Evolutionary conservation across 2,113 vertebrate genomes (phyloP).

Genomic region (Globicephala melas): DNA sequence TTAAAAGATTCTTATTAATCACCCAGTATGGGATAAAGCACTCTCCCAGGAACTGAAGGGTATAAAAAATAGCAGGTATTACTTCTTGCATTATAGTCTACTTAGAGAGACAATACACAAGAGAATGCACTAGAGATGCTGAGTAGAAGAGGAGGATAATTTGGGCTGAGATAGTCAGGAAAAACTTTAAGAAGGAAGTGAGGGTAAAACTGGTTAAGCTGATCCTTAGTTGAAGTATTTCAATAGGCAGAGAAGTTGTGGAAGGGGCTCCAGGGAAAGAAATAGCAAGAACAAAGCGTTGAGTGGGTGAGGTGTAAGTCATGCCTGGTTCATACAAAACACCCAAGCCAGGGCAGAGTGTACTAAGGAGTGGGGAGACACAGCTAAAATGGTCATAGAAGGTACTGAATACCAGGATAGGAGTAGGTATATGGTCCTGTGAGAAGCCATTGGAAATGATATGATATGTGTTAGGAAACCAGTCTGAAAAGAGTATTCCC

Average conservation of each 20-base stretch:
- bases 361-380: accelerated
- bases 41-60: background rate
- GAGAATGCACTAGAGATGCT: background rate
- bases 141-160: background rate
- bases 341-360: background rate
- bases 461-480: background rate
- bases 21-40: too few species aligned
- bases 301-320: background rate
- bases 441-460: background rate
- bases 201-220: background rate
- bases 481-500: background rate
- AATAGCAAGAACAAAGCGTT: background rate
- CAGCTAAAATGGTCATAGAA: background rate
- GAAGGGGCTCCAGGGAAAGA: background rate
- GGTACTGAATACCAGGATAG: background rate
- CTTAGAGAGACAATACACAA: background rate
- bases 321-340: background rate
- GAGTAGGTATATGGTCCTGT: background rate
- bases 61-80: background rate
- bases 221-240: background rate
- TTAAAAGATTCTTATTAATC: background rate
- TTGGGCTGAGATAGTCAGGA: background rate
- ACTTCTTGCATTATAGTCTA: background rate
- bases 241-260: background rate
- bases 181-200: background rate